Evolutionary conservation across 2,888 invertebrate species (phyloP), one percentile per base, ranked within the genome.

Genomic region (Cephus pygmeus): DNA sequence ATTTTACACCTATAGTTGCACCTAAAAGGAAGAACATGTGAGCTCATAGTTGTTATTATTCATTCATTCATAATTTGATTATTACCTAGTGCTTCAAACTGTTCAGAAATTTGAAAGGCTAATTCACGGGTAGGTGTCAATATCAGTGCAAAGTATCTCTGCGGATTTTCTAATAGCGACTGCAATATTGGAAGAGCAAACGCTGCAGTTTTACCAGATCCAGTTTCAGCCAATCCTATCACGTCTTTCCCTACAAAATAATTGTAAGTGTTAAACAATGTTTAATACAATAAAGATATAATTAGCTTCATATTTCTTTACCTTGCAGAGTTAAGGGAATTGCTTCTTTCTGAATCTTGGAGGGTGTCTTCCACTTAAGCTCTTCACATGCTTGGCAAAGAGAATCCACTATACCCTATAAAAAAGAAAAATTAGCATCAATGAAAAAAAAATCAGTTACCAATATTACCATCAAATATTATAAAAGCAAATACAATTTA

Each of bases 71-170:
- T 36, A 40, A 33, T 78, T 73, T 36, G 73, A 77, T 73, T 73
- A 35, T 92, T 92, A 96, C 97, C 99, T 80, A 99, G 93, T 4
- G 99, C 99, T 91, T 98, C 98, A 93, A 99, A 98, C 90, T 99
- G 99, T 92, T 99, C 99, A 0, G 97, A 96, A 88, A 99, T 99
- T 92, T 99, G 99, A 91, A 98, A 98, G 4, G 99, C 99, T 87
- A 99, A 93, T 92, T 99, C 99, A 92, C 99, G 94, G 0, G 99
- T 99, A 0, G 99, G 99, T 30, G 99, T 99, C 76, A 99, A 91
- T 83, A 99, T 93, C 0, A 99, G 92, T 0, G 98, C 98, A 92
- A 98, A 99, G 88, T 98, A 96, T 90, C 98, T 93, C 90, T 99
- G 99, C 0, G 99, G 99, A 88, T 95, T 96, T 84, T 98, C 96